phyloP scores from a whole-genome alignment of 2,888 invertebrate genomes.

The Mesorhabditis belari region DNA sequence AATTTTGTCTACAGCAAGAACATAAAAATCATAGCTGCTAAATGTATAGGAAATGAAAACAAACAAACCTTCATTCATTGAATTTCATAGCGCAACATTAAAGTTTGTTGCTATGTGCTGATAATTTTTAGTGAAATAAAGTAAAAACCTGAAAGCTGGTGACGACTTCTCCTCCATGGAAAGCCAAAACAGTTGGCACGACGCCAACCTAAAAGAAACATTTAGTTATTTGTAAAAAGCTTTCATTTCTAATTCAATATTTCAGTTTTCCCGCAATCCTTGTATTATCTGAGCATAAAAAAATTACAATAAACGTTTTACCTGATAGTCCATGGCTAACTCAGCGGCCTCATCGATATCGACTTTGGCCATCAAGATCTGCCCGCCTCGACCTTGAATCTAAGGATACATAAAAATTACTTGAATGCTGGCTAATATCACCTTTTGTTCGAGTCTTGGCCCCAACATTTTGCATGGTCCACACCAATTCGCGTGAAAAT shows the following conservation, averaged over 20 bases:
- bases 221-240: background rate
- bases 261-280: background rate
- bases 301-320: background rate
- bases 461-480: slow-evolving; percentile 46
- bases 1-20: too few species aligned
- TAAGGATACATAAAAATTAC: slow-evolving; percentile 4
- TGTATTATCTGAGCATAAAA: background rate
- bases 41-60: background rate
- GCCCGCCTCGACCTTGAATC: slow-evolving; percentile 21
- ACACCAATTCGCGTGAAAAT: slow-evolving; percentile 50
- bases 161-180: slow-evolving; percentile 24
- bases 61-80: background rate
- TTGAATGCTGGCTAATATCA: background rate
- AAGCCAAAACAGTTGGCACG: slow-evolving; percentile 32
- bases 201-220: slow-evolving; percentile 8
- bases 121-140: too few species aligned
- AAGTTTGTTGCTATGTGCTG: too few species aligned
- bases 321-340: slow-evolving; percentile 22
- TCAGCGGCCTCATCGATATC: slow-evolving; percentile 35
- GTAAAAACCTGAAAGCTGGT: slow-evolving; percentile 19
- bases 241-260: background rate
- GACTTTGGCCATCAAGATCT: slow-evolving; percentile 27
- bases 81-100: background rate
- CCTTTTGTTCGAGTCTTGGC: slow-evolving; percentile 41
- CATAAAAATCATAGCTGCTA: too few species aligned